phyloP scores from a whole-genome alignment of 1,140 invertebrate genomes.

The Phymorhynchus buccinoides region DNA sequence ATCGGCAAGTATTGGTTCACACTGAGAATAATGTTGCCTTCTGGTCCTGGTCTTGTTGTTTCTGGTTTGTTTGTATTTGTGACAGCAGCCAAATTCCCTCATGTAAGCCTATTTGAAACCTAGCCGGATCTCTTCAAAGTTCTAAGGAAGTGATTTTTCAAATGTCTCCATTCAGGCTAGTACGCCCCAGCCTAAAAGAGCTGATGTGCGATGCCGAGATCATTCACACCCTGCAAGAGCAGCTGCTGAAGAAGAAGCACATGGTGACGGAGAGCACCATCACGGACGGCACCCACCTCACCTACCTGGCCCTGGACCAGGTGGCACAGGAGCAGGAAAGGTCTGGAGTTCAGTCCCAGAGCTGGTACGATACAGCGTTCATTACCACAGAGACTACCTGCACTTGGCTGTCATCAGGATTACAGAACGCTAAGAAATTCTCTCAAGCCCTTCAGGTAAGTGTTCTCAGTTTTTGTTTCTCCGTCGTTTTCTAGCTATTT shows the following conservation, averaged over 20 bases:
- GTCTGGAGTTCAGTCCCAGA: neutral
- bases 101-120: no score
- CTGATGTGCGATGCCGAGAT: neutral
- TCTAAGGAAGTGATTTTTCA: neutral
- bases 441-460: neutral
- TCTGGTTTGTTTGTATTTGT: no score
- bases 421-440: no score
- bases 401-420: neutral
- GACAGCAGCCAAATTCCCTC: no score
- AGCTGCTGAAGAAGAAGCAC: neutral
- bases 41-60: no score
- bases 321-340: constrained; percentile 14
- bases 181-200: neutral
- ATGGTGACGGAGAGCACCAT: neutral
- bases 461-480: no score
- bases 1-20: no score
- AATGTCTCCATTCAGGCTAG: neutral
- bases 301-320: neutral
- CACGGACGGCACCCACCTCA: neutral
- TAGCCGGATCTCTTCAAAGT: no score
- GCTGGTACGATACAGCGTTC: neutral
- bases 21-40: no score
- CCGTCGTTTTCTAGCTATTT: no score
- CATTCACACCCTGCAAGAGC: neutral
- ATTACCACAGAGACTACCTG: neutral